Evolutionary conservation across 2,888 invertebrate genomes (phyloP).

Genomic region (Euplexia lucipara): DNA sequence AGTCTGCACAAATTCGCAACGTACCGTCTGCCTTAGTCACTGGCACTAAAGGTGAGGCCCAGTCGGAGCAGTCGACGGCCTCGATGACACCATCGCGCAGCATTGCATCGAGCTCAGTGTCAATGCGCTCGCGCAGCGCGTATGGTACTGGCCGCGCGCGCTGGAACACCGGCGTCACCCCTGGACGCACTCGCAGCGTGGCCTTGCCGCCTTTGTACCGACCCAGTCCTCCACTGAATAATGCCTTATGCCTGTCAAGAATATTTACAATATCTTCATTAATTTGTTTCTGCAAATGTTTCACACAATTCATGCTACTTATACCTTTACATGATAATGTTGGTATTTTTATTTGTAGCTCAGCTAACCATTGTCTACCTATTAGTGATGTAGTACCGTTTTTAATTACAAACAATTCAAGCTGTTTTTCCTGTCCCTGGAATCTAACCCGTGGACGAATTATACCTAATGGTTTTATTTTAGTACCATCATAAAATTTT

Average conservation of each 20-base stretch:
- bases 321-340: not conserved
- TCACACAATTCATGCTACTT: not conserved
- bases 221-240: too few relatives aligned
- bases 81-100: slow-evolving; percentile 26
- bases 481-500: too few relatives aligned
- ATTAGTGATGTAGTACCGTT: not conserved
- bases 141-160: too few relatives aligned
- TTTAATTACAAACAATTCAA: not conserved
- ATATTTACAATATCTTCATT: not conserved
- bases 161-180: too few relatives aligned
- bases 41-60: slow-evolving; percentile 59
- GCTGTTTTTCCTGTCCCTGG: not conserved
- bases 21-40: slow-evolving; percentile 59
- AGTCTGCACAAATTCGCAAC: slow-evolving; percentile 62
- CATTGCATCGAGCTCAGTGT: slow-evolving; percentile 12
- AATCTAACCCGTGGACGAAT: not conserved
- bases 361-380: not conserved
- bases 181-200: too few relatives aligned
- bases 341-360: not conserved
- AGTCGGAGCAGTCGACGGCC: slow-evolving; percentile 63
- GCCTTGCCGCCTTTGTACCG: too few relatives aligned
- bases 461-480: too few relatives aligned
- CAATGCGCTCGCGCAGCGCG: slow-evolving; percentile 21
- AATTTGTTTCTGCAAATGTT: too few relatives aligned
- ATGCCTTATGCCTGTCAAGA: too few relatives aligned